Evolutionary conservation across 2,888 invertebrate species (phyloP).

Genomic region (Dexiosoma caninum): DNA sequence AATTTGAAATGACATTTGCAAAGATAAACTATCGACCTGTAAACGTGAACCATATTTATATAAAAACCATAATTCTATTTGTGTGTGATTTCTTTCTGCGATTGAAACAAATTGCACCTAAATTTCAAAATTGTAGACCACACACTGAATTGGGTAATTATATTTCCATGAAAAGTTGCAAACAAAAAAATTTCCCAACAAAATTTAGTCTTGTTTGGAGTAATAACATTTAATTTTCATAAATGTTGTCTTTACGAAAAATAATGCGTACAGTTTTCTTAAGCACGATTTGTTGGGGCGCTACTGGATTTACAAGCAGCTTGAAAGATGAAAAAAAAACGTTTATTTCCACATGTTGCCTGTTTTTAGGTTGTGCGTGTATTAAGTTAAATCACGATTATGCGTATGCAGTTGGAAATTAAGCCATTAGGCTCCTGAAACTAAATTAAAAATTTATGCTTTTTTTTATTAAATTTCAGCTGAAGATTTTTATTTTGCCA

Average conservation of each 20-base stretch:
- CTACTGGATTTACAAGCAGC: slow-evolving; percentile 21
- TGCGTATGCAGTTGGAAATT: slow-evolving; percentile 40
- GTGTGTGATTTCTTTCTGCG: slow-evolving; percentile 8
- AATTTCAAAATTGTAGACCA: slow-evolving; percentile 53
- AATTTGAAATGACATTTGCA: slow-evolving; percentile 59
- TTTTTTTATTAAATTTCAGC: too few species aligned
- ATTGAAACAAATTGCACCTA: slow-evolving; percentile 50
- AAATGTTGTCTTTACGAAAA: slow-evolving; percentile 29
- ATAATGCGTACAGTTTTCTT: slow-evolving; percentile 33
- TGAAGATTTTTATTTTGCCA: too few species aligned
- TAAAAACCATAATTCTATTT: not conserved
- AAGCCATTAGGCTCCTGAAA: slow-evolving; percentile 52
- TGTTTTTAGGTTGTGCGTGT: slow-evolving; percentile 60
- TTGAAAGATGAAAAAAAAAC: not conserved
- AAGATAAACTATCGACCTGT: slow-evolving; percentile 64
- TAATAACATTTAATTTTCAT: slow-evolving; percentile 45
- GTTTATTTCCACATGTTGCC: slow-evolving; percentile 8
- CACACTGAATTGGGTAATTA: slow-evolving; percentile 52
- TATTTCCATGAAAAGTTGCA: slow-evolving; percentile 15
- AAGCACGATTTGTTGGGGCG: slow-evolving; percentile 26
- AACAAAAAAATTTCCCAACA: slow-evolving; percentile 36
- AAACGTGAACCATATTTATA: slow-evolving; percentile 54
- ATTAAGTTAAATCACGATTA: slow-evolving; percentile 56
- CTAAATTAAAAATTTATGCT: slow-evolving; percentile 38
- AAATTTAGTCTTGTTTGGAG: slow-evolving; percentile 20